A percentile compares a stretch with the other conserved stretches of the same genome.
These are phyloP conservation scores for Megalops atlanticus DNA, from an alignment of 2,113 vertebrate genomes.

Conservation along the genomic window DNA sequence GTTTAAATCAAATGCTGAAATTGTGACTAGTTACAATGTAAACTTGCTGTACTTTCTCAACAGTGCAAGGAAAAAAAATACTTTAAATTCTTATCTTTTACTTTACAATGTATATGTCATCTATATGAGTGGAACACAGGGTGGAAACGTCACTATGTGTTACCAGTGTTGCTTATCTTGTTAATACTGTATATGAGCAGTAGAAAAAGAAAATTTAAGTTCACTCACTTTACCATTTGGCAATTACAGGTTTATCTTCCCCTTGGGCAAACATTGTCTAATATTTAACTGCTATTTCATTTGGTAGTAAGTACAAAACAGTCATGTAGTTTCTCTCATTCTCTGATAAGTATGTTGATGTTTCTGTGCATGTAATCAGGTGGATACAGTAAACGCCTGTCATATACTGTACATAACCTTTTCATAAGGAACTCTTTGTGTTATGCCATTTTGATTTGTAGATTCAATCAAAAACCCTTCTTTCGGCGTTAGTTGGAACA, in stretches of 20 bases:
- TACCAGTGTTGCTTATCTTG: constrained; percentile 18
- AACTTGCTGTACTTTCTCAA: neutral
- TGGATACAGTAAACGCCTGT: neutral
- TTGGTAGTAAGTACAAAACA: constrained; percentile 9
- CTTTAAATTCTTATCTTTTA: neutral
- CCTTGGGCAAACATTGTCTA: constrained; percentile 12
- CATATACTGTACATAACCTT: neutral
- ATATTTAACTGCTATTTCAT: constrained; percentile 20
- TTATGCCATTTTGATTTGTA: neutral
- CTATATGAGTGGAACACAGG: neutral
- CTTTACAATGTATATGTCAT: neutral
- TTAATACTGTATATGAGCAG: neutral
- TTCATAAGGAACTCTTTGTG: neutral
- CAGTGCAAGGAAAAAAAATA: no score
- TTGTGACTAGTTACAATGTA: no score
- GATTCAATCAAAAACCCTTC: no score
- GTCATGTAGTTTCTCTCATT: constrained; percentile 15
- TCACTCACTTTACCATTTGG: constrained; percentile 1
- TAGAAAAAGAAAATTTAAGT: neutral
- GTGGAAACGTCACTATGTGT: constrained; percentile 1
- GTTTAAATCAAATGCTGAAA: no score
- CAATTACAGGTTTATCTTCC: constrained; percentile 24
- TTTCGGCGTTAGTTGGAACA: no score
- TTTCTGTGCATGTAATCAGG: neutral
- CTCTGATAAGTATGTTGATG: constrained; percentile 15